Evolutionary conservation across 2,113 vertebrate genomes (phyloP).

Genomic region (Stercorarius parasiticus): DNA sequence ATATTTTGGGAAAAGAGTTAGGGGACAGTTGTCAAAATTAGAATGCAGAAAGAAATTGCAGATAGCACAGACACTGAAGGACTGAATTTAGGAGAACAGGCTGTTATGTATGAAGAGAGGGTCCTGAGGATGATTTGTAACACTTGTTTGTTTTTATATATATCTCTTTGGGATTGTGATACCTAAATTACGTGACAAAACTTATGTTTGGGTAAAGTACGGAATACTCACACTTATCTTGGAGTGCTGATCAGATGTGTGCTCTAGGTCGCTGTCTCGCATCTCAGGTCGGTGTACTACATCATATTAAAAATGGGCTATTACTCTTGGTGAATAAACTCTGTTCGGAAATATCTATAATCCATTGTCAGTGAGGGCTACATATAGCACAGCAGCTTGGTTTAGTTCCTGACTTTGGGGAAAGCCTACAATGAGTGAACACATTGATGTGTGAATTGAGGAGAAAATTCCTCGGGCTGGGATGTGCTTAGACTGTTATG

Average conservation of each 20-base stretch:
- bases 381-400: background rate
- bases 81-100: background rate
- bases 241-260: background rate
- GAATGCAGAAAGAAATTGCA: background rate
- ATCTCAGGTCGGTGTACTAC: background rate
- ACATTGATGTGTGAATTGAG: background rate
- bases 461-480: background rate
- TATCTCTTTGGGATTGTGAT: background rate
- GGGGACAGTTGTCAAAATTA: background rate
- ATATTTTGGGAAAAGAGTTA: background rate
- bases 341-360: background rate
- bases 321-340: background rate
- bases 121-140: background rate
- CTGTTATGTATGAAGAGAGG: too few relatives aligned
- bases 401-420: background rate
- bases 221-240: background rate
- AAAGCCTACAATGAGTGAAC: background rate
- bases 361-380: background rate
- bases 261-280: background rate
- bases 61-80: background rate
- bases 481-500: background rate
- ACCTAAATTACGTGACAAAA: background rate
- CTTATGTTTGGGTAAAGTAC: background rate
- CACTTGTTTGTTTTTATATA: background rate
- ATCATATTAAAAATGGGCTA: background rate